Evolutionary conservation across 2,888 invertebrate genomes (phyloP), one percentile per base, ranked within the genome.

Genomic region (Philhelius pedissequus): DNA sequence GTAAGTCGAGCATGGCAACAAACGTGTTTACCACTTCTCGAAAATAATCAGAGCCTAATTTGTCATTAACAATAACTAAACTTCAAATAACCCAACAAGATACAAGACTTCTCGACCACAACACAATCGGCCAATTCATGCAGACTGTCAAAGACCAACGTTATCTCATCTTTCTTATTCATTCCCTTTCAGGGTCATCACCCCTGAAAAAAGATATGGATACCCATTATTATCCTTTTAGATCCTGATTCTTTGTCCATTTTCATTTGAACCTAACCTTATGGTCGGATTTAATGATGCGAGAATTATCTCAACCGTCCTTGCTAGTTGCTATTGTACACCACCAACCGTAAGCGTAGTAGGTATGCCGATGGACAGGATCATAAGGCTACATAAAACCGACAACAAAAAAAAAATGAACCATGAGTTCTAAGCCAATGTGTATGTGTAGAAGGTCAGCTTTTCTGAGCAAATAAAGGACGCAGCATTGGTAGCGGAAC

Each of bases 211-310:
- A 70, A 35, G 58, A 66, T 75, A 82, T 77, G 68, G 48, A 82
- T 71, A 68, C 70, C 79, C 80, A 84, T 84, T 84, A 80, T 80
- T 84, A 84, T 84, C 84, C 84, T 80, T 84, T 84, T 80, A 84
- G 70, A 75, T 75, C 52, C 79, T 73, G 64, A 79, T 80, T 80
- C 69, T 20, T 70, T 66, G 84, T 75, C 70, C 84, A 75, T 84
- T 84, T 80, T 64, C 74, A 75, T 80, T 52, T 48, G 62, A 77
- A 82, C 78, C 78, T 74, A 75, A 75, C 70, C 84, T 70, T 75
- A 79, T 80, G 84, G 86, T 86, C 74, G 60, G 73, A 86, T 76
- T 86, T 86, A 86, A 86, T 86, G 83, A 83, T 82, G 79, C 86
- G 76, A 84, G 69, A 86, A 86, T 86, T 84, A 86, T 86, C 83